Evolutionary conservation across 2,888 invertebrate species (phyloP).

Genomic region (Euproctis similis): DNA sequence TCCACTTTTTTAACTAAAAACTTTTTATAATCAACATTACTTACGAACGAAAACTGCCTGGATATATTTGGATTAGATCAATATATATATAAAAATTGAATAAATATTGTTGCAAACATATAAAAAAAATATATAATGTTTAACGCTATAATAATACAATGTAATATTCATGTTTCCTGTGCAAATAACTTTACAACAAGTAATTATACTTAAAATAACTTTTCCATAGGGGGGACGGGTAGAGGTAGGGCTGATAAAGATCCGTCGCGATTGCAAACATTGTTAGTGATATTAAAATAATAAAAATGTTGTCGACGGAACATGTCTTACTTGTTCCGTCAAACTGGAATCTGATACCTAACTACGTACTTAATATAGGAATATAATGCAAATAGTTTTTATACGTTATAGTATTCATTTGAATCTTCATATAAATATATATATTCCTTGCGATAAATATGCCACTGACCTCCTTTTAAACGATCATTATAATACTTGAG

Average conservation of each 20-base stretch:
- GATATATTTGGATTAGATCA: too few species aligned
- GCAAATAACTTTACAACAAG: constrained; percentile 26
- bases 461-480: too few species aligned
- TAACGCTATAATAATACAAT: constrained; percentile 14
- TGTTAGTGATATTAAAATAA: constrained; percentile 21
- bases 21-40: too few species aligned
- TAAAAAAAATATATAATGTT: constrained; percentile 15
- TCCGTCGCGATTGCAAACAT: constrained; percentile 20
- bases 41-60: too few species aligned
- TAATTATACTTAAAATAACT: constrained; percentile 29
- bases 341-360: constrained; percentile 9
- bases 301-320: constrained; percentile 13
- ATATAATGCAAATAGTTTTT: constrained; percentile 29
- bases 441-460: too few species aligned
- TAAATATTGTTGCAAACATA: constrained; percentile 2
- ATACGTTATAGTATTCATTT: neutral
- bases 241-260: constrained; percentile 17
- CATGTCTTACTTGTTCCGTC: constrained; percentile 14
- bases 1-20: too few species aligned
- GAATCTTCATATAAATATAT: neutral
- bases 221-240: constrained; percentile 5
- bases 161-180: constrained; percentile 22
- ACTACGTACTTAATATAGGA: constrained; percentile 8
- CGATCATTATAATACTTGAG: too few species aligned
- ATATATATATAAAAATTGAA: constrained; percentile 4